Conservation (phyloP, 2,888 invertebrate species). For the Ceriagrion tenellum region DNA sequence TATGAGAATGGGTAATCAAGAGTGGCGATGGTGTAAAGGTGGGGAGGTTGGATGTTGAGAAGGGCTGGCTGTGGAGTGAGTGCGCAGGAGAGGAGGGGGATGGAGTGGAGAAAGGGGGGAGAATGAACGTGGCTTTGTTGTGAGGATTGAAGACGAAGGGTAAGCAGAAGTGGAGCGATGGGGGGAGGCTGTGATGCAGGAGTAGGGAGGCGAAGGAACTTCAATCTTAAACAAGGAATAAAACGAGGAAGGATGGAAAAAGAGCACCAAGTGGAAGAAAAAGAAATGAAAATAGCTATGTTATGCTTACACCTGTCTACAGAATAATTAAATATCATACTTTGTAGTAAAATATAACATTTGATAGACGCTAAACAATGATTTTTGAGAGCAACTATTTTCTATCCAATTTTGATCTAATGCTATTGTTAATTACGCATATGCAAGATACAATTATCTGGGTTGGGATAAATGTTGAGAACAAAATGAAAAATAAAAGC, state of each 20-base stretch:
- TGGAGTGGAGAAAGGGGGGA: background rate
- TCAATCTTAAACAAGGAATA: background rate
- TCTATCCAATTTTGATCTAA: too few species aligned
- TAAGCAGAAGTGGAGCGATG: background rate
- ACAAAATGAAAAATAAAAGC: too few species aligned
- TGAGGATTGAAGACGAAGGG: background rate
- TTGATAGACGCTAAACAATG: too few species aligned
- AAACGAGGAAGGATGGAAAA: background rate
- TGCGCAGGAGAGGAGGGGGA: background rate
- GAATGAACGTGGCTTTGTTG: background rate
- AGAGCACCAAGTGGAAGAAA: background rate
- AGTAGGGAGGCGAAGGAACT: background rate
- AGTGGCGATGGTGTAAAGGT: background rate
- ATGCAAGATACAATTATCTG: too few species aligned
- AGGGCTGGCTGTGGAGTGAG: background rate
- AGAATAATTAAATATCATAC: too few species aligned
- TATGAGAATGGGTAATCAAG: background rate
- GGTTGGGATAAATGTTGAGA: too few species aligned
- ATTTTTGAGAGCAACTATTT: too few species aligned
- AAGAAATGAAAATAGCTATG: too few species aligned
- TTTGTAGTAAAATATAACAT: too few species aligned
- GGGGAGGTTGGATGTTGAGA: background rate
- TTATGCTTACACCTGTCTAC: too few species aligned
- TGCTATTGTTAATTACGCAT: too few species aligned
- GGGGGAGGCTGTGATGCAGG: background rate